Evolutionary conservation across 2,113 vertebrate genomes (phyloP).

Genomic region (Passer montanus): DNA sequence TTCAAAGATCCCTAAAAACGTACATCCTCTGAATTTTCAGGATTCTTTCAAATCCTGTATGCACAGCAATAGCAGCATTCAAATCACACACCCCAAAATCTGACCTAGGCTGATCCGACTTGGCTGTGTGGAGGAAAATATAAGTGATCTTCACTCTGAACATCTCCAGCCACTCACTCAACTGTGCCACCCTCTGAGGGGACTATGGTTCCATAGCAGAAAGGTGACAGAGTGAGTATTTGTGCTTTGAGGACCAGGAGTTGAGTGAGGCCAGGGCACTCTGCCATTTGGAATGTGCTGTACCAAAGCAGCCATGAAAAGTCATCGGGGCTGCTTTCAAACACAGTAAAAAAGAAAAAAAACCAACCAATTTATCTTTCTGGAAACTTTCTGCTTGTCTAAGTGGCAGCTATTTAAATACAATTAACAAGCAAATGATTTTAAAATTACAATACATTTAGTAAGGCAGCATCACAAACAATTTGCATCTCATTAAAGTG

Average conservation of each 20-base stretch:
- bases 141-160: background rate
- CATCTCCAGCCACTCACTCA: background rate
- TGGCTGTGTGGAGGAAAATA: background rate
- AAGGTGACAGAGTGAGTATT: background rate
- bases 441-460: conserved; percentile 74
- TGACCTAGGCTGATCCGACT: background rate
- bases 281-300: background rate
- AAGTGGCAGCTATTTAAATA: conserved; percentile 72
- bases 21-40: background rate
- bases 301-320: conserved; percentile 60
- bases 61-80: background rate
- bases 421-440: conserved; percentile 78
- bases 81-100: background rate
- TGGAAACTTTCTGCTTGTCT: conserved; percentile 62
- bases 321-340: conserved; percentile 37
- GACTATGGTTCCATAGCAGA: accelerated
- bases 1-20: background rate
- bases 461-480: conserved; percentile 65
- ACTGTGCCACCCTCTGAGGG: background rate
- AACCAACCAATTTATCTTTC: background rate
- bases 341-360: conserved; percentile 16
- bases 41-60: background rate
- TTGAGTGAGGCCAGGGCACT: accelerated
- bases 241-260: background rate
- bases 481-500: conserved; percentile 68